Conservation (phyloP, 2,797 vertebrate species). For the Novumbra hubbsi region DNA sequence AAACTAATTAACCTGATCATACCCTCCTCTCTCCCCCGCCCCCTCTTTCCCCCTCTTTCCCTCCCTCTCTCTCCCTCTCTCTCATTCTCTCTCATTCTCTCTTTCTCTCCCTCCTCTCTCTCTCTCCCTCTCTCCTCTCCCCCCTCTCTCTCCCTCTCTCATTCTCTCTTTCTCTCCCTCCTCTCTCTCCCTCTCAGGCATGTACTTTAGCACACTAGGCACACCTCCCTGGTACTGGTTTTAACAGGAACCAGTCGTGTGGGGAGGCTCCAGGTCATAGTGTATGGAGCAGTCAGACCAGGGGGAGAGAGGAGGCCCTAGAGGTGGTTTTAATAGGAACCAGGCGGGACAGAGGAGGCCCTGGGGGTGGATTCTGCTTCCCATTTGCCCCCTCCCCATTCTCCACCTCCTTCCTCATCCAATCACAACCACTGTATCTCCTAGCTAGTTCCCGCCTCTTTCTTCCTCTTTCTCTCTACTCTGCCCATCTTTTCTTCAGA, state of each 20-base stretch:
- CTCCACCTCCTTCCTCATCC: constrained; percentile 73
- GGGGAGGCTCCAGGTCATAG: constrained; percentile 27
- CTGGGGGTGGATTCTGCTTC: constrained; percentile 44
- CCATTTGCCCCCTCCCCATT: constrained; percentile 57
- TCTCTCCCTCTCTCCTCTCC: not conserved
- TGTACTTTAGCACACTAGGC: not conserved
- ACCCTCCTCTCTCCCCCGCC: too few relatives aligned
- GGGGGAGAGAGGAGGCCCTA: too few relatives aligned
- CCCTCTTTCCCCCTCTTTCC: too few relatives aligned
- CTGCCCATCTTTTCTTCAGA: constrained; percentile 23
- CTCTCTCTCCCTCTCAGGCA: too few relatives aligned
- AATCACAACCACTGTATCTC: constrained; percentile 58
- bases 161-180: not conserved
- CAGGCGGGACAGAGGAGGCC: too few relatives aligned
- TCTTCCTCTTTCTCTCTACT: constrained; percentile 31
- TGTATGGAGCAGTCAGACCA: constrained; percentile 26
- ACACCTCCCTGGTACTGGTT: not conserved
- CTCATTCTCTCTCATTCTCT: too few relatives aligned
- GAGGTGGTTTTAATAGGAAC: too few relatives aligned
- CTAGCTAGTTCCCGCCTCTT: constrained; percentile 35
- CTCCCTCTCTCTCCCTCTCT: too few relatives aligned
- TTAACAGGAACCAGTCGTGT: constrained; percentile 24
- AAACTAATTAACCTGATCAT: not conserved
- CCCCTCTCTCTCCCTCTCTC: too few relatives aligned
- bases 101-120: not conserved